Base-by-base conservation (phyloP, 2,888 invertebrate genomes). In the Carcina quercana region DNA sequence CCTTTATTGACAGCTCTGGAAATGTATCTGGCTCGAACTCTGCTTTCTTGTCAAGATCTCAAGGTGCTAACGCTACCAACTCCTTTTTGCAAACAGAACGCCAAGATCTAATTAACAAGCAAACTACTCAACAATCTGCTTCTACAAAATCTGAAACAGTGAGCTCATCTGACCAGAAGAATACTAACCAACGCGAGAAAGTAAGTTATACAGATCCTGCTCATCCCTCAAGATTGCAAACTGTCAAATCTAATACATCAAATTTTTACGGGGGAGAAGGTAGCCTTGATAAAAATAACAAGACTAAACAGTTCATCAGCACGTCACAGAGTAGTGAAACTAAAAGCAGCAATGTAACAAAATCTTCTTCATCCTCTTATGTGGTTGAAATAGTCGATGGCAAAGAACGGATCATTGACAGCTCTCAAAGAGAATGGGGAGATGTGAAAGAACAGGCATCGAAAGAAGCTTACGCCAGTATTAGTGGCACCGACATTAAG, bases 361-460 rank as follows among this genome's bases (percentile, higher is more conserved):
- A 89, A 58, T 88, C 87, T 17, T 86, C 88, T 20, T 87, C 88
- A 1, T 86, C 87, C 11, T 88, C 89, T 10, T 88, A 90, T 50
- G 86, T 87, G 15, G 86, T 89, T 27, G 89, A 90, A 69, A 86
- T 88, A 42, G 86, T 88, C 13, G 88, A 89, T 50, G 89, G 89
- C 1, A 88, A 88, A 57, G 88, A 89, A 65, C 71, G 86, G 21
- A 80, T 88, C 24, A 67, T 88, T 25, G 88, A 88, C 39, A 82
- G 82, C 45, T 85, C 87, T 31, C 86, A 84, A 28, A 85, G 87
- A 46, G 87, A 88, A 61, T 83, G 86, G 65, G 87, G 86, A 27
- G 82, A 83, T 51, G 78, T 72, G 25, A 50, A 85, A 53, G 75
- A 82, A 41, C 60, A 79, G 34, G 65, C 70, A 19, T 57, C 71